A percentile compares a stretch with the other conserved stretches of the same genome.
phyloP scores from a whole-genome alignment of 2,113 vertebrate species.

The Phalacrocorax pelagicus region DNA sequence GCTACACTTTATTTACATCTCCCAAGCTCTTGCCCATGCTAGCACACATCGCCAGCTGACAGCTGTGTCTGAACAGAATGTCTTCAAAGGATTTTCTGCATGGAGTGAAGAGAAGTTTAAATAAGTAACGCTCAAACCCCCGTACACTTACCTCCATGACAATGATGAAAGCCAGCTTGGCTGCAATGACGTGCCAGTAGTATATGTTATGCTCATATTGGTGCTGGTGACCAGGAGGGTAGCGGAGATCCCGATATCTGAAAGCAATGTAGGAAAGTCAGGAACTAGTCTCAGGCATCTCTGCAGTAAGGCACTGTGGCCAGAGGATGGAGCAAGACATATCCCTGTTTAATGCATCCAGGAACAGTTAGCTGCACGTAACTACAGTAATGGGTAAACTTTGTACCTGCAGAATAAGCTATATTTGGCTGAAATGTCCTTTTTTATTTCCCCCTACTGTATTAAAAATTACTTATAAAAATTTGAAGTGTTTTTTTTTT shows the following conservation, averaged over 20 bases:
- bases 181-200: slow-evolving; percentile 93
- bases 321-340: slow-evolving; percentile 61
- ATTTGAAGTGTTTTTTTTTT: neutral
- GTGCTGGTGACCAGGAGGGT: slow-evolving; percentile 84
- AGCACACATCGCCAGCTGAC: neutral
- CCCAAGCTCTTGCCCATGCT: neutral
- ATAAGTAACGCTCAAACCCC: neutral
- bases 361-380: neutral
- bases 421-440: neutral
- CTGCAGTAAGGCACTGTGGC: slow-evolving; percentile 21
- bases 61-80: neutral
- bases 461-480: neutral
- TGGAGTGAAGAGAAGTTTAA: neutral
- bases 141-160: slow-evolving; percentile 83
- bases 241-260: slow-evolving; percentile 91
- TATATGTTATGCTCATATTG: slow-evolving; percentile 87
- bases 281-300: neutral
- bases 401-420: neutral
- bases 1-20: neutral
- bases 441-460: neutral
- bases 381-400: neutral
- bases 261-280: neutral
- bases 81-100: neutral
- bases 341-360: neutral
- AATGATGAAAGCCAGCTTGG: slow-evolving; percentile 92